Percentiles rank a stretch among this genome's conserved stretches.
These are phyloP conservation scores for Phymastichus coffea DNA, from an alignment of 1,140 invertebrate genomes.

Conservation along the genomic window DNA sequence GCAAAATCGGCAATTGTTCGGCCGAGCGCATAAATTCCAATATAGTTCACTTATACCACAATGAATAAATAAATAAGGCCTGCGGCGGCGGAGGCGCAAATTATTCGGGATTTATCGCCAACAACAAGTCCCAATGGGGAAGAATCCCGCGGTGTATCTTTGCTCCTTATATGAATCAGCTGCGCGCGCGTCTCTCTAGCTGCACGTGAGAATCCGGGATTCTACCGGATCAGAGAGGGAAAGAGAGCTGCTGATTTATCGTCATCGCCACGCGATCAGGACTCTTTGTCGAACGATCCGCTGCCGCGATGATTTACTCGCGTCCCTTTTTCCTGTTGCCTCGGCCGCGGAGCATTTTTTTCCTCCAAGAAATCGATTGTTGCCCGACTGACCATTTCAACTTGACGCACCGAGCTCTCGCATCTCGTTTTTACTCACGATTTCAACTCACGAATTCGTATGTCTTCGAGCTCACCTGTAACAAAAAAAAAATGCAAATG, in stretches of 20 bases:
- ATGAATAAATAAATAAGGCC: slow-evolving; percentile 29
- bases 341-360: no score
- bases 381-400: no score
- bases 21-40: slow-evolving; percentile 21
- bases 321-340: no score
- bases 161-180: slow-evolving; percentile 12
- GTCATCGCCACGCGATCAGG: slow-evolving; percentile 14
- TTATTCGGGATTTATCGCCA: slow-evolving; percentile 25
- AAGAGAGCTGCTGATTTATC: slow-evolving; percentile 23
- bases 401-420: no score
- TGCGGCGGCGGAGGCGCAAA: slow-evolving; percentile 10
- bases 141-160: slow-evolving; percentile 22
- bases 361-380: no score
- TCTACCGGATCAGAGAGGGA: slow-evolving; percentile 5
- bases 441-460: no score
- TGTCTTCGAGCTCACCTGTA: slow-evolving; percentile 1
- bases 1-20: slow-evolving; percentile 17
- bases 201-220: slow-evolving; percentile 28
- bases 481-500: background rate
- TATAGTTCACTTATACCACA: slow-evolving; percentile 27
- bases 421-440: no score
- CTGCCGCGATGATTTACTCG: slow-evolving; percentile 25
- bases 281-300: slow-evolving; percentile 29
- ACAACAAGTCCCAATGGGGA: background rate
- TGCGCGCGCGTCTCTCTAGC: background rate